A percentile compares a stretch with the other conserved stretches of the same genome.
These are phyloP conservation scores for Notolepis coatsorum DNA, from an alignment of 2,797 vertebrate species.

Conservation along the genomic window DNA sequence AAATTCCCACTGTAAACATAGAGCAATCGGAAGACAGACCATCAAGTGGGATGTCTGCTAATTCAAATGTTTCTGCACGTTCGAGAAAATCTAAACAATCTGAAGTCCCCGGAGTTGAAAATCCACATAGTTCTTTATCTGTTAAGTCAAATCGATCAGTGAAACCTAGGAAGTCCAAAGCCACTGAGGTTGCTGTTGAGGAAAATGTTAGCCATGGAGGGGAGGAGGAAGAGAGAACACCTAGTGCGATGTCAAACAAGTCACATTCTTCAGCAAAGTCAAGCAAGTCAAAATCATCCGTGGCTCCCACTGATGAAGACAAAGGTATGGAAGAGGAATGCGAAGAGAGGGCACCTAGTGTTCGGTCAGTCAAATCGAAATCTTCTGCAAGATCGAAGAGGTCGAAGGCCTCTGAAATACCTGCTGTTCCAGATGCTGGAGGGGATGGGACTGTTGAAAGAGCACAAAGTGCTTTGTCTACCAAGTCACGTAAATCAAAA, in stretches of 20 bases:
- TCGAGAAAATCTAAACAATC: constrained; percentile 69
- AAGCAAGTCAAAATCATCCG: neutral
- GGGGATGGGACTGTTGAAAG: too few species aligned
- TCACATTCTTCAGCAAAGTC: constrained; percentile 29
- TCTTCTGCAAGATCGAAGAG: neutral
- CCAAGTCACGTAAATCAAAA: neutral
- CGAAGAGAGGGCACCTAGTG: neutral
- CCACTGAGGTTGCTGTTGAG: constrained; percentile 34
- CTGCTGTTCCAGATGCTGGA: neutral
- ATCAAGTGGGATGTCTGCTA: constrained; percentile 61
- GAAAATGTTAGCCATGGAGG: constrained; percentile 38
- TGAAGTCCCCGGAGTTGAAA: constrained; percentile 38
- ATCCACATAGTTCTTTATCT: constrained; percentile 61
- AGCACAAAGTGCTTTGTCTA: too few species aligned
- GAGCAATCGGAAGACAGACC: constrained; percentile 55
- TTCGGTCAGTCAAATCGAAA: neutral
- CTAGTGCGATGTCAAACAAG: constrained; percentile 8
- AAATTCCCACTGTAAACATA: constrained; percentile 43
- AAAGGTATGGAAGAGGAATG: neutral
- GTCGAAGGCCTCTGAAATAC: neutral
- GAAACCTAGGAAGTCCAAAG: constrained; percentile 55
- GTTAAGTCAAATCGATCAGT: constrained; percentile 55
- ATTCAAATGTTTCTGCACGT: constrained; percentile 63
- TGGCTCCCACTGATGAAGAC: neutral
- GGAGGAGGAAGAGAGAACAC: constrained; percentile 21